Base-by-base conservation (phyloP, 2,888 invertebrate species). In the Phania funesta region DNA sequence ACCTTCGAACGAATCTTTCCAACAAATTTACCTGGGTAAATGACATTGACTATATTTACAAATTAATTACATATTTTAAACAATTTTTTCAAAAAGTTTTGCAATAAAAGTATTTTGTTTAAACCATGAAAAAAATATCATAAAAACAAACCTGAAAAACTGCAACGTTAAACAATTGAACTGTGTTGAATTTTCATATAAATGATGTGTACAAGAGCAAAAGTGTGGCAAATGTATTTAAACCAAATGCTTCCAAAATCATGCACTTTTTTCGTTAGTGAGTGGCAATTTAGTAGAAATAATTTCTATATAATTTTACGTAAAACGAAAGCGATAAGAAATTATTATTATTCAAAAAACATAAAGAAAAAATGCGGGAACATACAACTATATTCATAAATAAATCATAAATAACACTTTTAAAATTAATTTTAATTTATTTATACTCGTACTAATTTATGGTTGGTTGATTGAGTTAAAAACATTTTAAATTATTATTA, bases 401-500 rank as follows among this genome's bases (percentile, higher is more conserved):
- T 60, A 5, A 41, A 29, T n/a, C 13, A 60, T 50, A 41, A 60
- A 62, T 46, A 76, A n/a, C n/a, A n/a, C n/a, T n/a, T n/a, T n/a
- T n/a, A n/a, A n/a, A n/a, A n/a, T 29, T 26, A 52, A 68, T 65
- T 67, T 26, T 22, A 50, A 44, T 60, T 62, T 84, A 86, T 84
- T 87, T 87, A 24, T 32, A 52, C 18, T 75, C 13, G 41, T 62
- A 48, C 29, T 46, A 77, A 64, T 64, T 71, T 71, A 78, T 64
- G 77, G 70, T 54, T 64, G 56, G 64, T 16, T 78, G 48, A 24
- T 48, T 71, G 29, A 64, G 64, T 71, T 71, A 78, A 77, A 35
- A 24, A 48, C 29, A 46, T 64, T 70, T 64, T 26, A 5, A 41
- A 60, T 35, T 4, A 41, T 41, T 16, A 6, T 29, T 29, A 7